A percentile compares a stretch with the other conserved stretches of the same genome.
Evolutionary conservation across 2,113 vertebrate genomes (phyloP).

Genomic region (Delphinus delphis): DNA sequence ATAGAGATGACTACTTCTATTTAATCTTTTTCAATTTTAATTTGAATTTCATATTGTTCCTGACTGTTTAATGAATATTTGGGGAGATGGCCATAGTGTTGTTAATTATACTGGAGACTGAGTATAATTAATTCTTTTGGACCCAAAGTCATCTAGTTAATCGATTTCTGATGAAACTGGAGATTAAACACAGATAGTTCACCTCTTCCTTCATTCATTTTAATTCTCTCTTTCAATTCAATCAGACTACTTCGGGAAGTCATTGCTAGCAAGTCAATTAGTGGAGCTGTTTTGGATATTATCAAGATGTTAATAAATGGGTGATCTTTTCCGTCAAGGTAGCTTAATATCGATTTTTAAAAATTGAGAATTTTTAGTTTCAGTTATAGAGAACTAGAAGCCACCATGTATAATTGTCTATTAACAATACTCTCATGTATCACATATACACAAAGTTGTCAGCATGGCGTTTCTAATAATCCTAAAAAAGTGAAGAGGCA

Average conservation of each 20-base stretch:
- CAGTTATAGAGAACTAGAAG: conserved; percentile 48
- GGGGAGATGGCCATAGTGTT: conserved; percentile 88
- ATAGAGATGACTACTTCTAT: conserved; percentile 86
- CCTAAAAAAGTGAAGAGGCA: not conserved
- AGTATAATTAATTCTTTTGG: conserved; percentile 93
- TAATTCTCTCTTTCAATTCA: conserved; percentile 83
- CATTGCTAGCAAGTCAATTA: conserved; percentile 83
- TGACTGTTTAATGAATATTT: conserved; percentile 90
- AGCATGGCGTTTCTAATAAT: not conserved
- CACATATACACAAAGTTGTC: conserved; percentile 32
- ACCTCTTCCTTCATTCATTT: conserved; percentile 84
- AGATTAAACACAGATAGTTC: conserved; percentile 91
- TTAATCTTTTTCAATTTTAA: conserved; percentile 88
- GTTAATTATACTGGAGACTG: conserved; percentile 89
- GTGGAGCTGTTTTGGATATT: conserved; percentile 72
- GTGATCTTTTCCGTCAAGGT: conserved; percentile 62
- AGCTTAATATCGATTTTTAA: conserved; percentile 54
- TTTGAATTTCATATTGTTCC: conserved; percentile 90
- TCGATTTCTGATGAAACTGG: conserved; percentile 92
- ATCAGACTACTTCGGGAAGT: conserved; percentile 81
- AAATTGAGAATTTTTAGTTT: conserved; percentile 43
- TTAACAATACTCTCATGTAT: conserved; percentile 62
- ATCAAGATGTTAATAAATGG: conserved; percentile 81
- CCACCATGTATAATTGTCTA: conserved; percentile 50
- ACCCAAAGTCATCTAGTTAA: conserved; percentile 89